These are phyloP conservation scores for Sebastes kiyomatsui DNA, from an alignment of 2,797 vertebrate species.

Conservation along the genomic window DNA sequence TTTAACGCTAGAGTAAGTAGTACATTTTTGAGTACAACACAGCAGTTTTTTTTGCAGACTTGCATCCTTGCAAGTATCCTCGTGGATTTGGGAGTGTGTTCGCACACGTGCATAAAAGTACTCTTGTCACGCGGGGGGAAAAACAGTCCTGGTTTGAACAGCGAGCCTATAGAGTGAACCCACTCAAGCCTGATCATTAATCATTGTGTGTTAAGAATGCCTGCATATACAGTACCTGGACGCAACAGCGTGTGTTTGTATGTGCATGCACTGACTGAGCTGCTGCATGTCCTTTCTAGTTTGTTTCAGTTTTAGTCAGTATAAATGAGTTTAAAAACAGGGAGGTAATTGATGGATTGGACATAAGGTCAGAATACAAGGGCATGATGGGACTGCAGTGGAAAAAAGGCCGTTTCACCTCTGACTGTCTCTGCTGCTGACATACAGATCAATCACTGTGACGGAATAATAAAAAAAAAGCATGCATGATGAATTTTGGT, in stretches of 20 bases:
- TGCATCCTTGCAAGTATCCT: background rate
- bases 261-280: background rate
- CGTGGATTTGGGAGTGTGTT: background rate
- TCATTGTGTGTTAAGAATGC: slow-evolving; percentile 25
- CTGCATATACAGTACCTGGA: background rate
- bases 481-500: slow-evolving; percentile 41
- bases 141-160: slow-evolving; percentile 13
- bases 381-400: slow-evolving; percentile 60
- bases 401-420: slow-evolving; percentile 63
- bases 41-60: background rate
- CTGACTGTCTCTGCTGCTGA: slow-evolving; percentile 54
- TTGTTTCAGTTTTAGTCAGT: slow-evolving; percentile 26
- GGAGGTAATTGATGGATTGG: slow-evolving; percentile 70
- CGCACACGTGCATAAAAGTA: background rate
- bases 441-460: slow-evolving; percentile 66
- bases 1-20: slow-evolving; percentile 3
- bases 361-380: slow-evolving; percentile 71
- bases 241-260: background rate
- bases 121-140: background rate
- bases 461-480: slow-evolving; percentile 52
- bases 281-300: slow-evolving; percentile 5
- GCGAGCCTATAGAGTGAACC: slow-evolving; percentile 24
- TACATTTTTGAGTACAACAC: background rate
- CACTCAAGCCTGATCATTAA: slow-evolving; percentile 41
- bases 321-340: slow-evolving; percentile 58